Percentiles rank a stretch among this genome's conserved stretches.
These are phyloP conservation scores for Chirona hameri DNA, from an alignment of 2,888 invertebrate species.

Conservation along the genomic window DNA sequence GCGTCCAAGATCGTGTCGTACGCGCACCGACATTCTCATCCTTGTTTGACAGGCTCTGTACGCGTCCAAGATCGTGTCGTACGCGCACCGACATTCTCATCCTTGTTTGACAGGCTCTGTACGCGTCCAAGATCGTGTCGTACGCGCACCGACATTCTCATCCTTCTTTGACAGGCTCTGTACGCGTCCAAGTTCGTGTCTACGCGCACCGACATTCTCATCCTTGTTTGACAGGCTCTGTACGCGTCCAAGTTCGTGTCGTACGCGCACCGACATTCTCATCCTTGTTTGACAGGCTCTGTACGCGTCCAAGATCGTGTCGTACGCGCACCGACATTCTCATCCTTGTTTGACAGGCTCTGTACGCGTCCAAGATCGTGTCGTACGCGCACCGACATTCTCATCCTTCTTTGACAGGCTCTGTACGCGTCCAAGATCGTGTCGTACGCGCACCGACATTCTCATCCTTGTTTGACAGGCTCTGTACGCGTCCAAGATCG, in stretches of 20 bases:
- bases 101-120: constrained; percentile 65
- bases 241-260: constrained; percentile 98
- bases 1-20: constrained; percentile 98
- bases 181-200: constrained; percentile 98
- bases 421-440: constrained; percentile 97
- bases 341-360: constrained; percentile 57
- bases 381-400: constrained; percentile 99
- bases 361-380: constrained; percentile 96
- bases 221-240: constrained; percentile 61
- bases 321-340: constrained; percentile 99
- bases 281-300: constrained; percentile 61
- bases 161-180: constrained; percentile 61
- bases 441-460: constrained; percentile 98
- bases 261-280: constrained; percentile 96
- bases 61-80: constrained; percentile 96
- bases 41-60: constrained; percentile 69
- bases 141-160: constrained; percentile 96
- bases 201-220: constrained; percentile 96
- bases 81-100: constrained; percentile 88
- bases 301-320: constrained; percentile 96
- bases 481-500: constrained; percentile 94
- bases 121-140: constrained; percentile 96
- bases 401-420: constrained; percentile 57
- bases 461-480: constrained; percentile 57
- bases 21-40: constrained; percentile 78